Evolutionary conservation across 2,797 vertebrate species (phyloP).

Genomic region (Platalea minor): DNA sequence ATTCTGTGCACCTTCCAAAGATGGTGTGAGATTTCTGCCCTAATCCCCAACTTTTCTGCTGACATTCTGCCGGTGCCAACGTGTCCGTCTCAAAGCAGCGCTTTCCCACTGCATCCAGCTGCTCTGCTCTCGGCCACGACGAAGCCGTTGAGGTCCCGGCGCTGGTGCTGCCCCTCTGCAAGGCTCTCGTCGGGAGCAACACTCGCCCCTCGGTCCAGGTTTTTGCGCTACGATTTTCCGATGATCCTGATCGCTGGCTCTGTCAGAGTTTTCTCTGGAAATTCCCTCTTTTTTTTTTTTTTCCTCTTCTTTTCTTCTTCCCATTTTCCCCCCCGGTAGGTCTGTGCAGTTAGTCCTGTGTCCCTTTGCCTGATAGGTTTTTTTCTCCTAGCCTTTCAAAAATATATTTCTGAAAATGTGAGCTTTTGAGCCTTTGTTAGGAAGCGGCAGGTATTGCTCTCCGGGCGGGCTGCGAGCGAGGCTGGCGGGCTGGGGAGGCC

Average conservation of each 20-base stretch:
- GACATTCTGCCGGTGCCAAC: background rate
- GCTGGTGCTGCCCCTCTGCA: accelerated
- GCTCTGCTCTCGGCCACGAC: background rate
- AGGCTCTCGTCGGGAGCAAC: background rate
- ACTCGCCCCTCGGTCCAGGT: background rate
- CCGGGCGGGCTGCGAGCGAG: background rate
- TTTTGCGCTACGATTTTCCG: background rate
- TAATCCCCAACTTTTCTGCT: conserved; percentile 53
- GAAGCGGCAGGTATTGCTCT: background rate
- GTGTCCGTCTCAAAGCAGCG: accelerated
- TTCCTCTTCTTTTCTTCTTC: no score
- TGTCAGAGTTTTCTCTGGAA: background rate
- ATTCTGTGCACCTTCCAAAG: conserved; percentile 12
- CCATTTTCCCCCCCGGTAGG: accelerated
- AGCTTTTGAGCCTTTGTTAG: background rate
- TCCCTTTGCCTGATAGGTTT: background rate
- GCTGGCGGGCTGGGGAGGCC: background rate
- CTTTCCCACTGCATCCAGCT: background rate
- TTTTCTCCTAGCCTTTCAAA: background rate
- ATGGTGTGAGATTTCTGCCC: conserved; percentile 54
- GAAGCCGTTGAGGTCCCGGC: accelerated
- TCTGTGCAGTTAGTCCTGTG: background rate
- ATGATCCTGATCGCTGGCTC: background rate
- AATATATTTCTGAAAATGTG: background rate
- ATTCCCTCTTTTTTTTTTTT: accelerated